phyloP scores from a whole-genome alignment of 2,113 vertebrate genomes.

The Oenanthe melanoleuca region DNA sequence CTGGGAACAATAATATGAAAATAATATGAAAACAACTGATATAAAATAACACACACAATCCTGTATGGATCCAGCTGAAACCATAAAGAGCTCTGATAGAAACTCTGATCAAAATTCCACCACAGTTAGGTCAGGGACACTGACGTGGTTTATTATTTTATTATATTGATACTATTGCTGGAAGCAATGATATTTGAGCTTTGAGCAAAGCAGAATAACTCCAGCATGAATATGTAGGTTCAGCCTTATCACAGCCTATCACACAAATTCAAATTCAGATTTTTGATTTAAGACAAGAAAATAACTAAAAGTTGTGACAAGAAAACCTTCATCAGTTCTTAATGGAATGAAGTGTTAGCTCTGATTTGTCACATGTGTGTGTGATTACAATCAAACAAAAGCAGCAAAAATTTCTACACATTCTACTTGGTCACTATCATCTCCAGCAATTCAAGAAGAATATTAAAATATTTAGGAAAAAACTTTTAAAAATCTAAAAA shows the following conservation, averaged over 20 bases:
- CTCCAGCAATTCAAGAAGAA: not conserved
- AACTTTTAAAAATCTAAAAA: not conserved
- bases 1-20: not conserved
- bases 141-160: not conserved
- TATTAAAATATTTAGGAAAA: not conserved
- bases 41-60: not conserved
- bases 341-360: not conserved
- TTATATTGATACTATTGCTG: not conserved
- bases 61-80: not conserved
- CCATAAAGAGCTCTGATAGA: not conserved
- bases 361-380: not conserved
- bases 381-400: not conserved
- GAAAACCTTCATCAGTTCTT: slow-evolving; percentile 19
- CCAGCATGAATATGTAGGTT: not conserved
- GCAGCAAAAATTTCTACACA: not conserved
- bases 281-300: not conserved
- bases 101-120: not conserved
- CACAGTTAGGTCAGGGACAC: not conserved
- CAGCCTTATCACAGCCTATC: not conserved
- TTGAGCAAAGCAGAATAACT: not conserved
- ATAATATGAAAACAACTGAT: not conserved
- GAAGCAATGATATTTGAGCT: not conserved
- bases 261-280: not conserved
- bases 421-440: not conserved
- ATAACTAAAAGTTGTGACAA: not conserved